Conservation (phyloP, 2,888 invertebrate genomes). For the Teleiodes luculella region DNA sequence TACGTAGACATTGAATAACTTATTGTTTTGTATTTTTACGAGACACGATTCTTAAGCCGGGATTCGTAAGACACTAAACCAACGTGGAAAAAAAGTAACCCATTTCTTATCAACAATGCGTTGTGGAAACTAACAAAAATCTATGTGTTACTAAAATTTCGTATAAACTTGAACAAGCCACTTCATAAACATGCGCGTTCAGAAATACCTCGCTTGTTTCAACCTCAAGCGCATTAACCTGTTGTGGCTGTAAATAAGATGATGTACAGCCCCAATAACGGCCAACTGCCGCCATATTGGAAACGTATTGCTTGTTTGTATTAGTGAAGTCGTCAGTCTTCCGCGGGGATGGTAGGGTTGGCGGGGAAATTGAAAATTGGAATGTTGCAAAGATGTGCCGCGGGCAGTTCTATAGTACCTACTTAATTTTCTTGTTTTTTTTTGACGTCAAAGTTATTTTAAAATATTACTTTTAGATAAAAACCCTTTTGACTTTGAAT, state of each 20-base stretch:
- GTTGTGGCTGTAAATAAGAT: constrained; percentile 69
- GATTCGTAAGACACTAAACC: too few species aligned
- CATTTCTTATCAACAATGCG: neutral
- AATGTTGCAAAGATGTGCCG: too few species aligned
- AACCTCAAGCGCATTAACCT: constrained; percentile 59
- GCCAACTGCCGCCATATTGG: constrained; percentile 55
- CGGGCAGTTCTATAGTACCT: too few species aligned
- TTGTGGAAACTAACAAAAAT: neutral
- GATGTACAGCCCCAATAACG: constrained; percentile 72
- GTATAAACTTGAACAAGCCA: constrained; percentile 21
- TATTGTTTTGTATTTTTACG: too few species aligned
- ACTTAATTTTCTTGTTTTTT: too few species aligned
- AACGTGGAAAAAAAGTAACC: too few species aligned
- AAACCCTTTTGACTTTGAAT: too few species aligned
- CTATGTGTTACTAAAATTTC: neutral
- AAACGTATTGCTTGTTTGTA: constrained; percentile 72
- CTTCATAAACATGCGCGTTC: constrained; percentile 43
- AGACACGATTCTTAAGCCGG: too few species aligned
- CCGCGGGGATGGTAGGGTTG: constrained; percentile 28
- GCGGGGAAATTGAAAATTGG: too few species aligned
- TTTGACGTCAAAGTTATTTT: too few species aligned
- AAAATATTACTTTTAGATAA: too few species aligned
- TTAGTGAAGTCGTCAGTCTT: constrained; percentile 65
- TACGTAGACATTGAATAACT: too few species aligned
- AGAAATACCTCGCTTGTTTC: constrained; percentile 67